Evolutionary conservation across 2,113 vertebrate species (phyloP).

Genomic region (Python bivittatus): DNA sequence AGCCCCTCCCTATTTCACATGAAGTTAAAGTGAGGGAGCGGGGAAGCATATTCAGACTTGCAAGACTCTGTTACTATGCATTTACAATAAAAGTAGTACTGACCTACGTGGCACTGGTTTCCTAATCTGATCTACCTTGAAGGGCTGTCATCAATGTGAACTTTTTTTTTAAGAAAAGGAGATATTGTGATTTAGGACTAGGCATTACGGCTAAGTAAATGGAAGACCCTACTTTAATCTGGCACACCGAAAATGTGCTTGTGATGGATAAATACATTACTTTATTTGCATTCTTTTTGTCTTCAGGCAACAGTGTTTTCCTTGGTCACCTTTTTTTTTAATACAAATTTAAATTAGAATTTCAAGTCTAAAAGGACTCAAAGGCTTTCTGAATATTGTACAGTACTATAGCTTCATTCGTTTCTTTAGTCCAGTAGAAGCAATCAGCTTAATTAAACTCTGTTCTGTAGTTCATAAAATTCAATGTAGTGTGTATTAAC

Average conservation of each 20-base stretch:
- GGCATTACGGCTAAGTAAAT: no score
- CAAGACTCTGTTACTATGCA: not conserved
- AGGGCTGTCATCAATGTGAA: not conserved
- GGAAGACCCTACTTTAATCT: not conserved
- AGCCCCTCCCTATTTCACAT: not conserved
- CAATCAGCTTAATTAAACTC: conserved; percentile 12
- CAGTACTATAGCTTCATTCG: conserved; percentile 9
- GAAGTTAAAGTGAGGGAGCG: not conserved
- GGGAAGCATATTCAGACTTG: not conserved
- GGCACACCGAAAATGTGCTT: not conserved
- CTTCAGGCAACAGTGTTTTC: not conserved
- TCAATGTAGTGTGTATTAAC: conserved; percentile 20
- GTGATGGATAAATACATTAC: not conserved
- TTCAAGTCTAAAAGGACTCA: not conserved
- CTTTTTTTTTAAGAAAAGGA: not conserved
- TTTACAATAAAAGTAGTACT: not conserved
- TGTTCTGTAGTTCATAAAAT: conserved; percentile 18
- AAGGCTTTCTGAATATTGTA: conserved; percentile 5
- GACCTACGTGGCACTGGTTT: not conserved
- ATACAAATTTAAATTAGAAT: not conserved
- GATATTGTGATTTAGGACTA: not conserved
- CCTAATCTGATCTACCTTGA: not conserved
- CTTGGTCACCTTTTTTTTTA: not conserved
- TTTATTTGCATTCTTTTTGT: not conserved
- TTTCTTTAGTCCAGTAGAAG: conserved; percentile 1